Evolutionary conservation across 2,113 vertebrate species (phyloP).

Genomic region (Helogale parvula): DNA sequence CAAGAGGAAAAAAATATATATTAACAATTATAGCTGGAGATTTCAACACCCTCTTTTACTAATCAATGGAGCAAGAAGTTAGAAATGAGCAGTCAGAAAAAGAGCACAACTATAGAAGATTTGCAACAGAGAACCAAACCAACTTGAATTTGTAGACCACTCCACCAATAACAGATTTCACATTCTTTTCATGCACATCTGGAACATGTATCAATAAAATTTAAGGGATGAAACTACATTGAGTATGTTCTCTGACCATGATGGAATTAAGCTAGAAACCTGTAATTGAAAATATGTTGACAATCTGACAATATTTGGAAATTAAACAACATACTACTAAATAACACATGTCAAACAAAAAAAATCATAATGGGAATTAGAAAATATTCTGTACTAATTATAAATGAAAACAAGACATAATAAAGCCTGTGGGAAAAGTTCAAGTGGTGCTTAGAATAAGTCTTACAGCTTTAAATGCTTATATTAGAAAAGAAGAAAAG

Average conservation of each 20-base stretch:
- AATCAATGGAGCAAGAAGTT: background rate
- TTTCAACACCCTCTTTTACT: background rate
- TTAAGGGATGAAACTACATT: background rate
- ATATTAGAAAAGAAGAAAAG: constrained; percentile 7
- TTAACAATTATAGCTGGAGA: background rate
- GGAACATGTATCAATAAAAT: background rate
- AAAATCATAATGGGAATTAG: background rate
- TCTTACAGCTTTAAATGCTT: background rate
- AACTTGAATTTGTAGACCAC: background rate
- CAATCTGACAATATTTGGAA: background rate
- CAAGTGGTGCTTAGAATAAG: background rate
- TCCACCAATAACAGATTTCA: background rate
- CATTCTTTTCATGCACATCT: background rate
- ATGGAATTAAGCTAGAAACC: background rate
- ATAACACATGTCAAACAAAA: background rate
- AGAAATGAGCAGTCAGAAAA: background rate
- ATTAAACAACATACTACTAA: background rate
- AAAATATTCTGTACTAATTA: background rate
- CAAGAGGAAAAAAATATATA: background rate
- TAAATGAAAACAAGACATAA: background rate
- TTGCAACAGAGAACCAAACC: background rate
- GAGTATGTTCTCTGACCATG: background rate
- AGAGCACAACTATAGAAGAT: background rate
- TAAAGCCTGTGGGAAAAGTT: background rate
- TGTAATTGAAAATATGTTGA: background rate